Conservation (phyloP, 2,797 vertebrate genomes). For the Chelon labrosus region DNA sequence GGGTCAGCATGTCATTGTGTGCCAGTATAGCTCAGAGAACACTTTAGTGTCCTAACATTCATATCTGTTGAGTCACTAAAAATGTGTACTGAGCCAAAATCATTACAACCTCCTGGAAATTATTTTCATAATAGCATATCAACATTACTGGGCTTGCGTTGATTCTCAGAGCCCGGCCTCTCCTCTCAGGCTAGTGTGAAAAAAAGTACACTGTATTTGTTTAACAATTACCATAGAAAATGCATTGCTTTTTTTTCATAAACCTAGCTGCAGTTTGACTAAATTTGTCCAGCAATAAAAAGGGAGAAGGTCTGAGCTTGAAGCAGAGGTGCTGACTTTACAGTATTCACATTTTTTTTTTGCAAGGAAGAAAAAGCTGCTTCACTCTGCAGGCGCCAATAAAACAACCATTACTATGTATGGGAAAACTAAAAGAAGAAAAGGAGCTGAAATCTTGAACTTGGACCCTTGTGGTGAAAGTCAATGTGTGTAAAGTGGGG, state of each 20-base stretch:
- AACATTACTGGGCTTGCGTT: too few species aligned
- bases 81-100: slow-evolving; percentile 7
- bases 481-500: slow-evolving; percentile 33
- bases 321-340: slow-evolving; percentile 6
- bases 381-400: slow-evolving; percentile 41
- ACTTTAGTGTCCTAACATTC: slow-evolving; percentile 4
- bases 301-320: not conserved
- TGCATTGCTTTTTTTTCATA: not conserved
- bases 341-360: slow-evolving; percentile 21
- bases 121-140: not conserved
- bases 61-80: slow-evolving; percentile 9
- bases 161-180: slow-evolving; percentile 2
- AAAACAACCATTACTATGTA: slow-evolving; percentile 42
- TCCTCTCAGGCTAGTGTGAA: not conserved
- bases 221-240: not conserved
- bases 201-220: slow-evolving; percentile 1
- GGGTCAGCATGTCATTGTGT: slow-evolving; percentile 3
- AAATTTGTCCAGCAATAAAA: not conserved
- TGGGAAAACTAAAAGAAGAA: slow-evolving; percentile 53
- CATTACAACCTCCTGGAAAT: slow-evolving; percentile 18
- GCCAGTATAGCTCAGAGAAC: too few species aligned
- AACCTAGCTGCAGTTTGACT: not conserved
- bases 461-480: slow-evolving; percentile 50
- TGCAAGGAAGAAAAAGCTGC: slow-evolving; percentile 25
- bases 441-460: slow-evolving; percentile 37